These are phyloP conservation scores for Tenrec ecaudatus DNA, from an alignment of 2,113 vertebrate species.

Conservation along the genomic window DNA sequence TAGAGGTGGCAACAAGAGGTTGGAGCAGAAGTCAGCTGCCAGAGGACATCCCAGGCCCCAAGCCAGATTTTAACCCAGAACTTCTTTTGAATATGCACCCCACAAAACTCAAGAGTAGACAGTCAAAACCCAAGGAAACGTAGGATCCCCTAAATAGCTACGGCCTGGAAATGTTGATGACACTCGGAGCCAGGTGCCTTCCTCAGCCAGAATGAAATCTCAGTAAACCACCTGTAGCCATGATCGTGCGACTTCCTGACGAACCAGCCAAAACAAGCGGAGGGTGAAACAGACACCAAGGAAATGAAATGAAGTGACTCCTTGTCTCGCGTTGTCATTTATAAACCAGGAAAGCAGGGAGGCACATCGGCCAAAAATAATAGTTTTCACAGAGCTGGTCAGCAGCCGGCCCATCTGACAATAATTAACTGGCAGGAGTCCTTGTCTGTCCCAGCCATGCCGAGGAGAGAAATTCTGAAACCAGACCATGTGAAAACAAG, in stretches of 20 bases:
- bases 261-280: not conserved
- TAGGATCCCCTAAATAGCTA: not conserved
- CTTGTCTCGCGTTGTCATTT: constrained; percentile 7
- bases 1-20: not conserved
- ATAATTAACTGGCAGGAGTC: not conserved
- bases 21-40: not conserved
- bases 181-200: not conserved
- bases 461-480: not conserved
- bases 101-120: not conserved
- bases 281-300: not conserved
- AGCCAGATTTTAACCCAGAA: not conserved
- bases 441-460: not conserved
- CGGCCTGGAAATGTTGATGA: not conserved
- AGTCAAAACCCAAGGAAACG: not conserved
- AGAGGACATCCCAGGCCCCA: not conserved
- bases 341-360: not conserved
- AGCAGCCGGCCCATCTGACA: not conserved
- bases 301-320: constrained; percentile 14
- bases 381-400: not conserved
- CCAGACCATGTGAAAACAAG: not conserved
- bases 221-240: not conserved
- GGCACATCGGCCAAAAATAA: constrained; percentile 13
- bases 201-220: not conserved
- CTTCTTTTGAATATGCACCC: not conserved
- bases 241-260: not conserved